These are phyloP conservation scores for Colinus virginianus DNA, from an alignment of 2,113 vertebrate species.

Conservation along the genomic window DNA sequence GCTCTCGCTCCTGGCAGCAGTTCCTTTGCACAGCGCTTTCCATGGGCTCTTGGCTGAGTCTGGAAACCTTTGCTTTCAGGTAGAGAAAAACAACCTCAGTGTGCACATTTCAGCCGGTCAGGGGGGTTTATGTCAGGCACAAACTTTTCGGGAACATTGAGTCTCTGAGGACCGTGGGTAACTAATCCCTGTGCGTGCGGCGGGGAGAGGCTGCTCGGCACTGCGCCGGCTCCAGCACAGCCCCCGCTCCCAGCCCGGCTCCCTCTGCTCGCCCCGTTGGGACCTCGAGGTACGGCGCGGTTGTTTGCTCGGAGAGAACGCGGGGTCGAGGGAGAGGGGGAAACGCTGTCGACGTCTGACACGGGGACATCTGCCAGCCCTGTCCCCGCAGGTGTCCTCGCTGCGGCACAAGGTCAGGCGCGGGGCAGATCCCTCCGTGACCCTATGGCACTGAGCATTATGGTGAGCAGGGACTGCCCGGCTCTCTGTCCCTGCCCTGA, in stretches of 20 bases:
- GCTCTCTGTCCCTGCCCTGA: neutral
- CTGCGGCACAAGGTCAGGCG: neutral
- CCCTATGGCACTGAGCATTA: accelerated
- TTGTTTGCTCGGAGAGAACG: accelerated
- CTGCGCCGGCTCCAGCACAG: neutral
- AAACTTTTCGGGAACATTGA: slow-evolving; percentile 20
- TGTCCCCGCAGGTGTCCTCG: accelerated
- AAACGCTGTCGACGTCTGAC: accelerated
- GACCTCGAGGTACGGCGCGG: neutral
- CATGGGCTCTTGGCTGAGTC: neutral
- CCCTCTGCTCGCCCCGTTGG: accelerated
- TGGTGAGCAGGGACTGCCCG: accelerated
- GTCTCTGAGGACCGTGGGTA: neutral
- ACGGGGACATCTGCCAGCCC: neutral
- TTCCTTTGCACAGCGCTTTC: neutral
- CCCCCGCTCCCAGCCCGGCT: neutral
- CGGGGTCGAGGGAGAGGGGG: neutral
- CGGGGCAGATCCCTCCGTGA: accelerated
- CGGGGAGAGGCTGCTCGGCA: neutral
- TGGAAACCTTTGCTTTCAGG: neutral
- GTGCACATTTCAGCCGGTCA: neutral
- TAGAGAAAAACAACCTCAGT: neutral
- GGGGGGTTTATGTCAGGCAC: neutral
- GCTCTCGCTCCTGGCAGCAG: neutral
- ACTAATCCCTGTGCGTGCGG: neutral